A percentile compares a stretch with the other conserved stretches of the same genome.
Evolutionary conservation across 2,113 vertebrate genomes (phyloP).

Genomic region (Morphnarchus princeps): DNA sequence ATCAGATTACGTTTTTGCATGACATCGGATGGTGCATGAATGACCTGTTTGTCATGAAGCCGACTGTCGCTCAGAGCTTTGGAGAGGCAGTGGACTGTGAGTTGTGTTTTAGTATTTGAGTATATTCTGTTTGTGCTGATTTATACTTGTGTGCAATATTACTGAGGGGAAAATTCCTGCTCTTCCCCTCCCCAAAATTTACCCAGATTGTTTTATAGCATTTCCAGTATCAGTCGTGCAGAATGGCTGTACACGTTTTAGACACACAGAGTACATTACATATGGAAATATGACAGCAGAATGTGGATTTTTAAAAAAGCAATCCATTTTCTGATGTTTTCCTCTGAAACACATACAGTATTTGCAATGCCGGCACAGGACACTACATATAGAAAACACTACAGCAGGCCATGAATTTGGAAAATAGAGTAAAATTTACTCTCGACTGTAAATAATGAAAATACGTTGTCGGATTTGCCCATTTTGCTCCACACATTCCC

Average conservation of each 20-base stretch:
- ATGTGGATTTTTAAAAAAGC: constrained; percentile 36
- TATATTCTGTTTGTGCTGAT: constrained; percentile 34
- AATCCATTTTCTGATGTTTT: constrained; percentile 60
- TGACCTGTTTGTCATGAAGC: constrained; percentile 18
- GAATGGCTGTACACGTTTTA: constrained; percentile 30
- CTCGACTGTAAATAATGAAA: neutral
- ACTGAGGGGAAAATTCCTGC: neutral
- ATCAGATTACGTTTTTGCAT: constrained; percentile 1
- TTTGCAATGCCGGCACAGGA: constrained; percentile 63
- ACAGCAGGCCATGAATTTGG: constrained; percentile 60
- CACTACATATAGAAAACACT: constrained; percentile 54
- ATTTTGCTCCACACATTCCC: constrained; percentile 45
- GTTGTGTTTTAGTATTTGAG: constrained; percentile 22
- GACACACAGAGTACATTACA: constrained; percentile 47
- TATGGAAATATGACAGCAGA: constrained; percentile 51
- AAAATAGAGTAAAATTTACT: constrained; percentile 37
- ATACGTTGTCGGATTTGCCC: neutral
- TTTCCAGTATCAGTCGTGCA: neutral
- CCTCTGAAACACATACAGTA: constrained; percentile 16
- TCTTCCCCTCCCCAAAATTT: constrained; percentile 5
- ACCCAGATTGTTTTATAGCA: neutral
- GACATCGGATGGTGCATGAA: constrained; percentile 25
- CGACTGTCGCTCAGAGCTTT: constrained; percentile 2
- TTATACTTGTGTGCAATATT: neutral
- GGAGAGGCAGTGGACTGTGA: constrained; percentile 31